Percentiles rank a stretch among this genome's conserved stretches.
phyloP scores from a whole-genome alignment of 2,888 invertebrate species.

The Perizoma affinitatum region DNA sequence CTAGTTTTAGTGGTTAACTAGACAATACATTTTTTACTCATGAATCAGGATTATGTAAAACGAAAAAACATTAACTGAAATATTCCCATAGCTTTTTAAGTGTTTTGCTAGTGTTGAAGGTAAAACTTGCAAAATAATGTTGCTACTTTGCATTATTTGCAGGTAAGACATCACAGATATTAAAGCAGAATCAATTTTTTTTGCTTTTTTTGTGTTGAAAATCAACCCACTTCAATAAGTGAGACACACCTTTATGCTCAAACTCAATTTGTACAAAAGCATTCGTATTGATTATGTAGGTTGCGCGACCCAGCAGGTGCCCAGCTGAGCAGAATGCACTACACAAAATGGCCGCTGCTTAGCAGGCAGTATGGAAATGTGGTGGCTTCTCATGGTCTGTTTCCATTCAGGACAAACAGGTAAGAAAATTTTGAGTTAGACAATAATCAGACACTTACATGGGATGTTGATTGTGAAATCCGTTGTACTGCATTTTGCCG shows the following conservation, averaged over 20 bases:
- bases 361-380: slow-evolving; percentile 40
- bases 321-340: slow-evolving; percentile 64
- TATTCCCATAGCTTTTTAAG: neutral
- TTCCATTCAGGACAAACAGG: neutral
- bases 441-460: slow-evolving; percentile 58
- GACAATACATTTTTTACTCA: too few species aligned
- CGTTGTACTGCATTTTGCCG: slow-evolving; percentile 80
- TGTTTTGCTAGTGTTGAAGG: too few species aligned
- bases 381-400: slow-evolving; percentile 17
- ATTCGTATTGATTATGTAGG: slow-evolving; percentile 43
- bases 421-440: neutral
- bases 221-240: neutral
- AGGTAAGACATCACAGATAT: too few species aligned
- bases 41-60: too few species aligned
- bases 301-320: slow-evolving; percentile 66
- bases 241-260: slow-evolving; percentile 1
- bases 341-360: slow-evolving; percentile 81
- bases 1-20: too few species aligned
- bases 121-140: neutral
- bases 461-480: slow-evolving; percentile 80
- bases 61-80: neutral
- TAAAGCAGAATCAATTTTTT: too few species aligned
- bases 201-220: neutral
- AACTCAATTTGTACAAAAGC: neutral
- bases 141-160: neutral